Conservation (phyloP, 2,888 invertebrate genomes). For the Lissocephala sabroskyi region DNA sequence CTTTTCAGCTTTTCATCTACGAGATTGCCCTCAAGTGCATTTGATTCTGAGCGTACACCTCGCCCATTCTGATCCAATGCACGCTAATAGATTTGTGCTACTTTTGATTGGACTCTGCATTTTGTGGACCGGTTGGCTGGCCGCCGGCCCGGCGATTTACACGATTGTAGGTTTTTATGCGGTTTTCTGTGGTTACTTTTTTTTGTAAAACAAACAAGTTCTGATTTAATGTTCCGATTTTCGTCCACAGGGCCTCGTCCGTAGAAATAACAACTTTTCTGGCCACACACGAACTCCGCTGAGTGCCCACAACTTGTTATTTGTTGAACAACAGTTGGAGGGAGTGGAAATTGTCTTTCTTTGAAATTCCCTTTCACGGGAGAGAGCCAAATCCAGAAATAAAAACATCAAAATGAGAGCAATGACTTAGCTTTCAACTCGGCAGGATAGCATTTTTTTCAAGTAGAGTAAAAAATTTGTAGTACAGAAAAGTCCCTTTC, state of each 20-base stretch:
- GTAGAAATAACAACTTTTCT: slow-evolving; percentile 15
- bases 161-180: background rate
- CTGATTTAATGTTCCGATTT: slow-evolving; percentile 20
- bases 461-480: too few relatives aligned
- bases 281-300: slow-evolving; percentile 32
- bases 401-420: too few relatives aligned
- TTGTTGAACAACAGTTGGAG: too few relatives aligned
- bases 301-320: too few relatives aligned
- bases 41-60: too few relatives aligned
- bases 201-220: slow-evolving; percentile 23
- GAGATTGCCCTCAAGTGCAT: too few relatives aligned
- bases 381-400: too few relatives aligned
- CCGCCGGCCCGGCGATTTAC: background rate
- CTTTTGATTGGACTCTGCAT: slow-evolving; percentile 16
- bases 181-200: background rate
- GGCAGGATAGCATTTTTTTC: too few relatives aligned
- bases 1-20: too few relatives aligned
- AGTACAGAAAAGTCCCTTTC: background rate
- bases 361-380: too few relatives aligned
- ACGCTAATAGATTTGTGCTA: slow-evolving; percentile 23
- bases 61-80: background rate
- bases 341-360: too few relatives aligned
- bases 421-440: too few relatives aligned
- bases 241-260: slow-evolving; percentile 14
- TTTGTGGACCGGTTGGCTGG: slow-evolving; percentile 21